Conservation (phyloP, 1,140 invertebrate genomes). For the Mylabris phalerata region DNA sequence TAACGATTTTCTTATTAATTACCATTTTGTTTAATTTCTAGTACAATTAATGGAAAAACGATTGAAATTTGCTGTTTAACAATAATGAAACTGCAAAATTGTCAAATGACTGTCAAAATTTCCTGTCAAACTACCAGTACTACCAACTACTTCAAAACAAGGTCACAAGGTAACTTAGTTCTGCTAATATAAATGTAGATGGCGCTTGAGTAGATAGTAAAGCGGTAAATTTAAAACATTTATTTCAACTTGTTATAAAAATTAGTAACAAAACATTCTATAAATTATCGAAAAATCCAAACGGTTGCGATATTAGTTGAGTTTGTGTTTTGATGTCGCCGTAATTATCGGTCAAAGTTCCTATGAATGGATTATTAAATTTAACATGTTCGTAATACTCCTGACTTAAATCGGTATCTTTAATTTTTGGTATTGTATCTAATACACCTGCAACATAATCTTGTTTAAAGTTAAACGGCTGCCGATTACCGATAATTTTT, state of each 20-base stretch:
- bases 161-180: no score
- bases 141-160: no score
- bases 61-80: not conserved
- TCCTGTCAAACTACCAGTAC: no score
- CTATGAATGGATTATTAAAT: not conserved
- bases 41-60: not conserved
- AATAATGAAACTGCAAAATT: not conserved
- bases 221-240: not conserved
- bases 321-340: conserved; percentile 4
- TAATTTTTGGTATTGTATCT: conserved; percentile 8
- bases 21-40: conserved; percentile 14
- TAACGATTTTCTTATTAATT: not conserved
- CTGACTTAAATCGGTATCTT: not conserved
- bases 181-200: no score
- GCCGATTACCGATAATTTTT: conserved; percentile 2
- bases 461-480: not conserved
- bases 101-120: no score
- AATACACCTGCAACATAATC: conserved; percentile 11
- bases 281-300: not conserved
- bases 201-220: not conserved
- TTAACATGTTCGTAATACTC: not conserved
- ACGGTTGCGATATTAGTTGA: not conserved
- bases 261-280: no score
- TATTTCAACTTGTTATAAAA: not conserved
- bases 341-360: not conserved